Percentiles rank a stretch among this genome's conserved stretches.
Evolutionary conservation across 64 coral and sea anemone genomes (phyloP).

Genomic region (Pachyseris speciosa): DNA sequence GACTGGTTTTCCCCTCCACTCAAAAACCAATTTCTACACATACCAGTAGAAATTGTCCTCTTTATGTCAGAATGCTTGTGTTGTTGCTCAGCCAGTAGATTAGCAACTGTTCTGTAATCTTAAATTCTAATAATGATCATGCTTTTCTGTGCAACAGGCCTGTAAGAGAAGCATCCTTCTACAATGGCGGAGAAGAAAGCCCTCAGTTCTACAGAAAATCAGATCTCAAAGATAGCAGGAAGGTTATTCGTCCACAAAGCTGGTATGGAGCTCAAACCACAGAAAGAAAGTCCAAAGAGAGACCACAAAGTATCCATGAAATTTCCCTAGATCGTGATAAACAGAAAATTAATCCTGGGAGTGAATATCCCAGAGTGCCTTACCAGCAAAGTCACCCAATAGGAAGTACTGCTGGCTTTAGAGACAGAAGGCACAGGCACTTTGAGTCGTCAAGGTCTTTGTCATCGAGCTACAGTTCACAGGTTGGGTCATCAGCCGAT

Average conservation of each 20-base stretch:
- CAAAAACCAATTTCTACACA: no score
- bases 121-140: background rate
- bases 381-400: background rate
- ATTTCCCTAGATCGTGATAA: slow-evolving; percentile 20
- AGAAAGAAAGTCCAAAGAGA: slow-evolving; percentile 13
- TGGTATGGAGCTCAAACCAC: slow-evolving; percentile 73
- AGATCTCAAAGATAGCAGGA: background rate
- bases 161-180: background rate
- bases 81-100: no score
- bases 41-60: no score
- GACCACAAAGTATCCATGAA: slow-evolving; percentile 82
- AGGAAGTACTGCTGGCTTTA: slow-evolving; percentile 14
- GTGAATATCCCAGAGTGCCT: slow-evolving; percentile 9
- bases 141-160: background rate
- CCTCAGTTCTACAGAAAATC: slow-evolving; percentile 10
- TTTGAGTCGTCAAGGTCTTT: slow-evolving; percentile 69
- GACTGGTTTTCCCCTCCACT: no score
- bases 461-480: slow-evolving; percentile 86
- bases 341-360: background rate
- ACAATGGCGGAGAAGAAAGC: background rate
- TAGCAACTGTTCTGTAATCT: no score
- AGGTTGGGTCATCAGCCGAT: slow-evolving; percentile 80
- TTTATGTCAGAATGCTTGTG: no score
- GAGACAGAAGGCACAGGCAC: slow-evolving; percentile 33
- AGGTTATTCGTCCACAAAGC: slow-evolving; percentile 55